These are phyloP conservation scores for Otolemur crassicaudatus DNA, from an alignment of 2,797 vertebrate species.

Conservation along the genomic window DNA sequence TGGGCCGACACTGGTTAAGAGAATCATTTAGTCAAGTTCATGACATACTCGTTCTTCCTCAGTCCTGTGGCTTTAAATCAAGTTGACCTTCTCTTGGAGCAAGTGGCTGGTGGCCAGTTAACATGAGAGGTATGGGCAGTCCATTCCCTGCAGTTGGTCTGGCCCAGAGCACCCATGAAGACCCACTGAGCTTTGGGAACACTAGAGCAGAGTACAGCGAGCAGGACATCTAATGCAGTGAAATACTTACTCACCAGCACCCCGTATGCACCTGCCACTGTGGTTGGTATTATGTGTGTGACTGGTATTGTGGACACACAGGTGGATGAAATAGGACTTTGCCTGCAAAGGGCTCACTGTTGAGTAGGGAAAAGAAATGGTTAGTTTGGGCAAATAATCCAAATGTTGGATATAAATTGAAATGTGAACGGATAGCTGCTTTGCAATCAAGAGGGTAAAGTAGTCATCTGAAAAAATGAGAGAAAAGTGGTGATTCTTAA, in stretches of 20 bases:
- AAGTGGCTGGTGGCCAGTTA: constrained; percentile 31
- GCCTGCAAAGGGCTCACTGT: not conserved
- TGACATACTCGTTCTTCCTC: constrained; percentile 35
- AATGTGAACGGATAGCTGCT: not conserved
- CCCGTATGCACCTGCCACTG: not conserved
- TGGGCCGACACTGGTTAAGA: constrained; percentile 48
- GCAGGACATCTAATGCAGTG: not conserved
- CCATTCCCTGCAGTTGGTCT: not conserved
- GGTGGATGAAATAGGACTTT: not conserved
- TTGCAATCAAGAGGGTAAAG: not conserved
- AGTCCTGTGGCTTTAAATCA: constrained; percentile 54
- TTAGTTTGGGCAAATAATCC: not conserved
- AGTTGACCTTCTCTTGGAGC: constrained; percentile 14
- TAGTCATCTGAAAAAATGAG: not conserved
- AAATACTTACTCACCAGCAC: not conserved
- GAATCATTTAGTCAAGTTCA: constrained; percentile 69
- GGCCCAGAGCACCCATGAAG: not conserved
- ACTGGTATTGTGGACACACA: not conserved
- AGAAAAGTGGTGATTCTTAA: not conserved
- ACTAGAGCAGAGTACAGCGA: not conserved
- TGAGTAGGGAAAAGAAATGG: not conserved
- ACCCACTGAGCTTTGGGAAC: not conserved
- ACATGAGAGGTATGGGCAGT: not conserved
- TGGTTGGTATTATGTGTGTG: not conserved
- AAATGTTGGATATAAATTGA: not conserved